A percentile compares a stretch with the other conserved stretches of the same genome.
Conservation (phyloP, 2,113 vertebrate genomes). For the Embiotoca jacksoni region DNA sequence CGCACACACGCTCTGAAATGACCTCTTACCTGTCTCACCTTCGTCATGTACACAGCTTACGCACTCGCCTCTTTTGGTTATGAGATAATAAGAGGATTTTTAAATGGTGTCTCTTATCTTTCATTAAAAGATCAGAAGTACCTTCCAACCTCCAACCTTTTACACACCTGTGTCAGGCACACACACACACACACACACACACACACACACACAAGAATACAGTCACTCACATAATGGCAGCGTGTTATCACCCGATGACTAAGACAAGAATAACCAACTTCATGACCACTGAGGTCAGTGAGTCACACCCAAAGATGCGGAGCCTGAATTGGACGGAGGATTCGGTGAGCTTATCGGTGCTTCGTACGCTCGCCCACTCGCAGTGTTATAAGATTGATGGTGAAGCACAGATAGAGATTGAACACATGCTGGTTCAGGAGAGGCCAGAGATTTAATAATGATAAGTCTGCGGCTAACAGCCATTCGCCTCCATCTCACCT, state of each 20-base stretch:
- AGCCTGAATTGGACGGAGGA: conserved; percentile 44
- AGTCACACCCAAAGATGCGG: conserved; percentile 34
- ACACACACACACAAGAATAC: conserved; percentile 29
- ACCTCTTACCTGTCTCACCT: conserved; percentile 31
- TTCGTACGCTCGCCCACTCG: neutral
- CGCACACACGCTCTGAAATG: neutral
- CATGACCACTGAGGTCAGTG: conserved; percentile 55
- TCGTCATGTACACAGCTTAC: conserved; percentile 42
- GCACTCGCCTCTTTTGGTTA: conserved; percentile 53
- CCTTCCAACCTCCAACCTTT: conserved; percentile 15
- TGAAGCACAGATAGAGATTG: neutral
- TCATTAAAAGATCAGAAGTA: conserved; percentile 69
- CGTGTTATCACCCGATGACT: conserved; percentile 70
- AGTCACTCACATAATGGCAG: conserved; percentile 55
- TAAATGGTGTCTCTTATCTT: conserved; percentile 61
- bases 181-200: conserved; percentile 18
- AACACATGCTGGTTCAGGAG: conserved; percentile 24
- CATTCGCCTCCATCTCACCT: neutral
- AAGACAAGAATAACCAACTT: conserved; percentile 63
- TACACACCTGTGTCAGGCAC: neutral
- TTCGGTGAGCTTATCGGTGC: conserved; percentile 34
- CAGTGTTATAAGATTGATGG: conserved; percentile 12
- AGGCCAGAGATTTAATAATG: conserved; percentile 26
- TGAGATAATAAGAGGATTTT: conserved; percentile 60
- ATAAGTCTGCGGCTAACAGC: conserved; percentile 29